phyloP scores from a whole-genome alignment of 1,140 invertebrate species.

The Mercenaria mercenaria region DNA sequence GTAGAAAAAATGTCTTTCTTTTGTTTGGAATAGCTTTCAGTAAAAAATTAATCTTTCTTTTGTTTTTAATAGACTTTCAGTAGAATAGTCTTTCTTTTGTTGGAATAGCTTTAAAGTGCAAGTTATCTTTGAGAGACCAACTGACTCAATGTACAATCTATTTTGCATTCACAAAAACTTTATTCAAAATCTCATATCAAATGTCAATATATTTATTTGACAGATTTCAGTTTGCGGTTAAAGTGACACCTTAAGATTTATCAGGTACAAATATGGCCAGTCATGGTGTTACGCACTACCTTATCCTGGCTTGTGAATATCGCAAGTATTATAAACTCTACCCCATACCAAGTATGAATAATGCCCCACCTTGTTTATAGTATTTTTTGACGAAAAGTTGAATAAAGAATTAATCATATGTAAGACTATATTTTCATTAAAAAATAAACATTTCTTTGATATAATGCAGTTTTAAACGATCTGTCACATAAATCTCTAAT shows the following conservation, averaged over 20 bases:
- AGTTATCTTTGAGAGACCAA: too few relatives aligned
- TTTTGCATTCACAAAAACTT: not conserved
- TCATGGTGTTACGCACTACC: not conserved
- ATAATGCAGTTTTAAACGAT: not conserved
- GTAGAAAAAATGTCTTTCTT: too few relatives aligned
- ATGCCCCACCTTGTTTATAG: not conserved
- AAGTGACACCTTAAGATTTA: slow-evolving; percentile 27
- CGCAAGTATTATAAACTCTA: not conserved
- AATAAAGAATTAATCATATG: not conserved
- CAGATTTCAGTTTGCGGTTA: slow-evolving; percentile 40
- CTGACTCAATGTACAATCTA: not conserved
- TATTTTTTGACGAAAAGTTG: not conserved
- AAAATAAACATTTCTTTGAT: not conserved
- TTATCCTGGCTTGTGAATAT: not conserved
- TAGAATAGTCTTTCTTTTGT: too few relatives aligned
- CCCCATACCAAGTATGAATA: slow-evolving; percentile 28
- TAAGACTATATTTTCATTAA: not conserved
- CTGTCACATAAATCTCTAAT: slow-evolving; percentile 6
- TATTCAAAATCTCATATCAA: slow-evolving; percentile 21
- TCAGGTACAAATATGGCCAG: slow-evolving; percentile 9
- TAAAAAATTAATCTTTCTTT: too few relatives aligned
- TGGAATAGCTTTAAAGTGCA: too few relatives aligned
- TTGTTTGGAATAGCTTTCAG: too few relatives aligned
- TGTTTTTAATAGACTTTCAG: too few relatives aligned
- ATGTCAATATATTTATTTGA: slow-evolving; percentile 47